Conservation (phyloP, 2,888 invertebrate genomes). For the Epirrita christyi region DNA sequence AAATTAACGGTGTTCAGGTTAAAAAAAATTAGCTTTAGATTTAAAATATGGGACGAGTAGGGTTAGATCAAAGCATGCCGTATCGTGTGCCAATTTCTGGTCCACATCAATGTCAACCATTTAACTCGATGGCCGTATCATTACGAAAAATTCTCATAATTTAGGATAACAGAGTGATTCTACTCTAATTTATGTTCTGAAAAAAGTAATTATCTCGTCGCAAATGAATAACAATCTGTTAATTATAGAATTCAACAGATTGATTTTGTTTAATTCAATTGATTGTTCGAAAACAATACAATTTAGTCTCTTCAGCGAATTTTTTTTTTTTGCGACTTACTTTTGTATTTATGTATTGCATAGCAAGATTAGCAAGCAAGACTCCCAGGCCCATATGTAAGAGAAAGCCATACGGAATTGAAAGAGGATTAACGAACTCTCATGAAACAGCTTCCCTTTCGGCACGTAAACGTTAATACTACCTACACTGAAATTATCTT, state of each 20-base stretch:
- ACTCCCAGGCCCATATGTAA: neutral
- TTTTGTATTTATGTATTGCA: neutral
- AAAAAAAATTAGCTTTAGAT: neutral
- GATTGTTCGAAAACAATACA: neutral
- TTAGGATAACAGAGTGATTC: conserved; percentile 16
- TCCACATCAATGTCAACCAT: conserved; percentile 52
- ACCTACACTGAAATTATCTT: conserved; percentile 30
- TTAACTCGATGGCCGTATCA: conserved; percentile 25
- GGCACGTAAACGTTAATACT: conserved; percentile 37
- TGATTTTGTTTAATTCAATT: neutral
- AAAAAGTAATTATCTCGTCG: conserved; percentile 1
- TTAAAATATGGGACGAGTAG: conserved; percentile 7
- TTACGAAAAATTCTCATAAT: conserved; percentile 21
- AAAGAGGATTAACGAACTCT: conserved; percentile 37
- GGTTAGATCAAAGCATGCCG: conserved; percentile 56
- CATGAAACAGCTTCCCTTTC: conserved; percentile 31
- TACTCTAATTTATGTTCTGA: conserved; percentile 14
- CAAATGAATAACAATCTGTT: neutral
- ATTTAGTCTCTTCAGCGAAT: neutral
- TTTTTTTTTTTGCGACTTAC: neutral
- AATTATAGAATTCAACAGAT: neutral
- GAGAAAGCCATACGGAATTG: conserved; percentile 32
- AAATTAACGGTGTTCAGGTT: conserved; percentile 1
- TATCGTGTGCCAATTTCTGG: conserved; percentile 50
- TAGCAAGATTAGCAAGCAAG: neutral